A percentile compares a stretch with the other conserved stretches of the same genome.
Evolutionary conservation across 2,797 vertebrate species (phyloP).

Genomic region (Catamblyrhynchus diadema): DNA sequence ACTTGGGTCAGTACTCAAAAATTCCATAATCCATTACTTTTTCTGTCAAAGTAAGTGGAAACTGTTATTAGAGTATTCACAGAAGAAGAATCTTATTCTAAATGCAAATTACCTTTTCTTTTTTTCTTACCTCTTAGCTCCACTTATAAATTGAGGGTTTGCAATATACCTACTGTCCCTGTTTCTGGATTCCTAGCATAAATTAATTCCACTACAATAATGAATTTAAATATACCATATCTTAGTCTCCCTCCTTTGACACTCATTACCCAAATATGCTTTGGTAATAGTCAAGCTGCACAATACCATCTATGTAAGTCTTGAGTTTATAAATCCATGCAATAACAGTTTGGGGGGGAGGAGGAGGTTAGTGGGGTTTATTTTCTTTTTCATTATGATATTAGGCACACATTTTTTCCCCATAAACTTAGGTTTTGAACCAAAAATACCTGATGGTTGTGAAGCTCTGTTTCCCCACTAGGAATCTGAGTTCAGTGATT

Average conservation of each 20-base stretch:
- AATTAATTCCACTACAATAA: background rate
- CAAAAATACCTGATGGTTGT: background rate
- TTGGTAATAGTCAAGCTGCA: background rate
- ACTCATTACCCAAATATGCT: background rate
- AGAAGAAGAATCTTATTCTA: background rate
- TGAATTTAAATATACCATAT: background rate
- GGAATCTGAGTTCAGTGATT: background rate
- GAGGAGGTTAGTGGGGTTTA: accelerated
- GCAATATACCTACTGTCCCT: background rate
- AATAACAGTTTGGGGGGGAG: background rate
- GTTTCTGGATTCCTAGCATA: background rate
- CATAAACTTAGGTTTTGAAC: background rate
- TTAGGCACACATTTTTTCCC: background rate
- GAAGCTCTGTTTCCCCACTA: background rate
- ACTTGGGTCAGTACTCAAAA: background rate
- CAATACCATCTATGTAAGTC: background rate
- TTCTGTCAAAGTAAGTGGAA: background rate
- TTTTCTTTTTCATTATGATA: accelerated
- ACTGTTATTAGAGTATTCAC: background rate
- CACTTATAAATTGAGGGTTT: background rate
- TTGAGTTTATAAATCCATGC: background rate
- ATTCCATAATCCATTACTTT: background rate
- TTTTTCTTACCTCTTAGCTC: background rate
- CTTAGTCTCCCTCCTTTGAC: background rate
- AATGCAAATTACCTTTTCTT: background rate